Evolutionary conservation across 2,888 invertebrate species (phyloP).

Genomic region (Teleiodes luculella): DNA sequence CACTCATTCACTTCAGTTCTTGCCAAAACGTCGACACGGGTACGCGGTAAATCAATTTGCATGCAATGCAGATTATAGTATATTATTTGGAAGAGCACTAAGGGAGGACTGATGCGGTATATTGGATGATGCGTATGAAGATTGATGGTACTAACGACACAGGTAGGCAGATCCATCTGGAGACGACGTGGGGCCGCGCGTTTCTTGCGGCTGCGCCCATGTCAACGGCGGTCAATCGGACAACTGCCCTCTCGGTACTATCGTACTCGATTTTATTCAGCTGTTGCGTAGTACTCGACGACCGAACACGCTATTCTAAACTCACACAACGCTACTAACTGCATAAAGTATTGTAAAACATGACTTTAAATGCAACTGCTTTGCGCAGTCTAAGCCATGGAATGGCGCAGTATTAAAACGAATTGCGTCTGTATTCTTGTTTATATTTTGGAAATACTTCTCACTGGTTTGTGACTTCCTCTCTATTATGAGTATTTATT

Average conservation of each 20-base stretch:
- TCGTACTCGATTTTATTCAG: conserved; percentile 66
- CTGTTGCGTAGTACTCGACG: conserved; percentile 59
- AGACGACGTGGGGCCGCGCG: conserved; percentile 71
- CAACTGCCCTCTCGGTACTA: conserved; percentile 54
- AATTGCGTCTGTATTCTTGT: conserved; percentile 25
- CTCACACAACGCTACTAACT: conserved; percentile 56
- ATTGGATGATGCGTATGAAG: neutral
- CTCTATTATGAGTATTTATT: neutral
- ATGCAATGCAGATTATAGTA: too few relatives aligned
- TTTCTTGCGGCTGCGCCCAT: conserved; percentile 74
- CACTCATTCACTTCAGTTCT: conserved; percentile 9
- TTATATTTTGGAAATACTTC: neutral
- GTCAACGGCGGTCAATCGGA: conserved; percentile 58
- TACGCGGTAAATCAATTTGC: neutral
- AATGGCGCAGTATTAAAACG: conserved; percentile 35
- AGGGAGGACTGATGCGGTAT: neutral
- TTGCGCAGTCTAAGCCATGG: conserved; percentile 45
- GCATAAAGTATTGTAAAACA: conserved; percentile 49
- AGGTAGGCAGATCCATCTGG: conserved; percentile 72
- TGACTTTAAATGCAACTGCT: conserved; percentile 42
- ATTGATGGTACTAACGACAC: conserved; percentile 55
- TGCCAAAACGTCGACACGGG: neutral
- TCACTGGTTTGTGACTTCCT: neutral
- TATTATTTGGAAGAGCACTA: neutral
- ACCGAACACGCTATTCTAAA: conserved; percentile 62